Base-by-base conservation (phyloP, 2,888 invertebrate genomes). In the Pandemis heparana region DNA sequence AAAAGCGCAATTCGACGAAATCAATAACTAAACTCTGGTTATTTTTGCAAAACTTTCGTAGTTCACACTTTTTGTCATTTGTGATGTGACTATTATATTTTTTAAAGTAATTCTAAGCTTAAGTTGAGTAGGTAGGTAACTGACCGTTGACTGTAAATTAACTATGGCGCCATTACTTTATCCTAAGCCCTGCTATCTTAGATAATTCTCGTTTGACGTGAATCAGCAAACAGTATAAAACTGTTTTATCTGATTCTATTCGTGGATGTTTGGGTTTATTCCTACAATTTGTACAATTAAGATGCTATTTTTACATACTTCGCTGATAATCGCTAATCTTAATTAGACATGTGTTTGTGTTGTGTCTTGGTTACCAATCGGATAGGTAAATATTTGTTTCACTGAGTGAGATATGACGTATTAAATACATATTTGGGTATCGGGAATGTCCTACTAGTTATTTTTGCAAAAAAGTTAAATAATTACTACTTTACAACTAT, bases 211-310 rank as follows among this genome's bases (percentile, higher is more conserved):
- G 16, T 53, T 38, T 63, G 43, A 8, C 71, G 32, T 16, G 16
- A 18, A 56, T 63, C 46, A 46, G 38, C 48, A 48, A 46, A 60
- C 46, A 67, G 8, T 23, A 51, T 73, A 64, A 72, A 67, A 48
- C 61, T 61, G 43, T 41, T 53, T 71, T 67, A 69, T 73, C 63
- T 64, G 63, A 18, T 41, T 51, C 64, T 74, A 74, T 74, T 70
- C 60, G 39, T 64, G 51, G 51, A 60, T 64, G 18, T 43, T 74
- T 53, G 43, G 60, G 46, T 65, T 60, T 70, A 60, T 69, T 70
- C 69, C 60, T 67, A 70, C 65, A 59, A 70, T 74, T 61, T 38
- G 9, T 53, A 48, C 48, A 48, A 32, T 32, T 73, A 63, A 60
- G 60, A 59, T 60, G 16, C 64, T 65, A 70, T 70, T 70, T 65